A percentile compares a stretch with the other conserved stretches of the same genome.
Conservation (phyloP, 1,140 invertebrate genomes). For the Drosophila bocqueti region DNA sequence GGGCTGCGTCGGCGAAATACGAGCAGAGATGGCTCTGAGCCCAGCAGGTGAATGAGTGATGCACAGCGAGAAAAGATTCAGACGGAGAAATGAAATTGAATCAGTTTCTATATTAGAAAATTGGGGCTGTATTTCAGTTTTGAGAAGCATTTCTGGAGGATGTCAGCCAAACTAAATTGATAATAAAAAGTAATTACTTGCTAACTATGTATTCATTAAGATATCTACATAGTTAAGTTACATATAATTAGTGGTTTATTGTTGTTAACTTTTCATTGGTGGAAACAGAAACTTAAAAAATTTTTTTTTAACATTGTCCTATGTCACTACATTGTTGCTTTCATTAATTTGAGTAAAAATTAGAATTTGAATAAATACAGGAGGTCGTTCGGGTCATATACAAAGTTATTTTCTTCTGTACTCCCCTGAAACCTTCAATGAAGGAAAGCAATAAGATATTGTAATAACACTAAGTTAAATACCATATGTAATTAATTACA, state of each 20-base stretch:
- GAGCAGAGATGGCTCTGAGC: slow-evolving; percentile 30
- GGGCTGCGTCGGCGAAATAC: slow-evolving; percentile 25
- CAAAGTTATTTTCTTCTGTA: not conserved
- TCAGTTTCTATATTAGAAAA: not conserved
- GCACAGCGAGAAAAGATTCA: slow-evolving; percentile 23
- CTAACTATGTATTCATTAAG: not conserved
- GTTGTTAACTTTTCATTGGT: not conserved
- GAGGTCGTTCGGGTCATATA: too few relatives aligned
- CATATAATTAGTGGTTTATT: not conserved
- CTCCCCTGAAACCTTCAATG: not conserved
- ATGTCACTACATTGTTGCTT: not conserved
- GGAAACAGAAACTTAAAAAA: not conserved
- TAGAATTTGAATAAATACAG: too few relatives aligned
- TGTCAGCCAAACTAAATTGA: too few relatives aligned
- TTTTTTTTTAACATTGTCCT: not conserved
- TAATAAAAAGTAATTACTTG: not conserved
- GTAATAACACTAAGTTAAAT: not conserved
- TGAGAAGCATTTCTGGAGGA: not conserved
- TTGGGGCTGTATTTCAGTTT: too few relatives aligned
- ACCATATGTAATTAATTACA: not conserved
- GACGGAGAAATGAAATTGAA: too few relatives aligned
- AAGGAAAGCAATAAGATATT: not conserved
- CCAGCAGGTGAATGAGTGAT: slow-evolving; percentile 37
- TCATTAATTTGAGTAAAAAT: not conserved
- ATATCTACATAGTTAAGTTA: too few relatives aligned